Base-by-base conservation (phyloP, 2,888 invertebrate species). In the Pollenia griseotomentosa region DNA sequence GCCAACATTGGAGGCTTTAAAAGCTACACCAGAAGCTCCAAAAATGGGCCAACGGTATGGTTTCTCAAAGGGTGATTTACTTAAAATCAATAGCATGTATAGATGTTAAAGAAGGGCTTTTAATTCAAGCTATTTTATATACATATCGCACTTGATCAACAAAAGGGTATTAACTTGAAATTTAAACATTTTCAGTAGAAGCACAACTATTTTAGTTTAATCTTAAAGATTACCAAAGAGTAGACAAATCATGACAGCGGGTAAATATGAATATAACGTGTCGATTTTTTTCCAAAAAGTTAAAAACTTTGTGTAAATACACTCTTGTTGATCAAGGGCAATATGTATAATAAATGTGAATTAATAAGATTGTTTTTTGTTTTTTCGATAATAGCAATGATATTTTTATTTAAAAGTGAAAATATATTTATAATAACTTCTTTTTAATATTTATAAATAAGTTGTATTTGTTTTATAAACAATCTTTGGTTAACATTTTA, bases 1-100 rank as follows among this genome's bases (percentile, higher is more conserved):
- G 90, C 95, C 96, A 9, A 97, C 97, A 0, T 95, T 97, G 48
- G 94, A 95, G 63, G 94, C 97, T 0, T 95, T 95, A 95, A 96
- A 96, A 83, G 83, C 84, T 8, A 89, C 84, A 2, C 40, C 87
- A 1, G 91, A 91, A 19, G 88, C 90, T 3, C 44, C 63, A 3
- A 83, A 87, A 46, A 91, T 93, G 91, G 93, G 93, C 3, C 93
- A 93, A 79, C 90, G 93, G 0, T 77, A 53, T 0, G 92, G 92
- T 2, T 92, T 93, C 71, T 93, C 93, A 0, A n/a, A 70, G 3
- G 89, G 90, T 4, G 93, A 93, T 88, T 80, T 93, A 11, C 86
- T 81, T 11, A 93, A 92, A 87, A 91, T 93, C n/a, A 92, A 92
- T 63, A 86, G 90, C 7, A 92, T 93, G 93, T 93, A 93, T 86